Conservation (phyloP, 2,888 invertebrate species). For the Cistogaster globosa region DNA sequence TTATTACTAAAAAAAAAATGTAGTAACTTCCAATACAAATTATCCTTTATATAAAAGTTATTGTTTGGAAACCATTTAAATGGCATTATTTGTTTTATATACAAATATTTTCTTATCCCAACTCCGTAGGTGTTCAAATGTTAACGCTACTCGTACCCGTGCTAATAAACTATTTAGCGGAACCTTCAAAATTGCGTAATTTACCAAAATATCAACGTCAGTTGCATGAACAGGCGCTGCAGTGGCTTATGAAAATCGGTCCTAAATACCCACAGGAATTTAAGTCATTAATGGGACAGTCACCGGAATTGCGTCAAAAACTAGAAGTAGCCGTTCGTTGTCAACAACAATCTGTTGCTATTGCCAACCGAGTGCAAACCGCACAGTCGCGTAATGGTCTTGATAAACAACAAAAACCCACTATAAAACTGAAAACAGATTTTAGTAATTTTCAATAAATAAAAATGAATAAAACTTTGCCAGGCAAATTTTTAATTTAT, state of each 20-base stretch:
- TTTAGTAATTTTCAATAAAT: conserved; percentile 92
- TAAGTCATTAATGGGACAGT: conserved; percentile 93
- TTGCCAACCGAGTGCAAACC: conserved; percentile 83
- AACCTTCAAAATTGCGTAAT: conserved; percentile 86
- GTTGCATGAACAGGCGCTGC: conserved; percentile 94
- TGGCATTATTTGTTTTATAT: neutral
- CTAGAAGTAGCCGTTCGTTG: conserved; percentile 93
- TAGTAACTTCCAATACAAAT: neutral
- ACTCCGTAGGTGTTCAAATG: conserved; percentile 92
- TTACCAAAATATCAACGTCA: conserved; percentile 87
- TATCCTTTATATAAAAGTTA: neutral
- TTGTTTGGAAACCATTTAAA: too few relatives aligned
- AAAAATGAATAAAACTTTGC: conserved; percentile 16
- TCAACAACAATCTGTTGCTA: conserved; percentile 85
- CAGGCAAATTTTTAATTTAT: conserved; percentile 31
- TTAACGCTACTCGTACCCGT: conserved; percentile 95
- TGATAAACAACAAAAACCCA: conserved; percentile 85
- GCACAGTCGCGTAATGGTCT: conserved; percentile 81
- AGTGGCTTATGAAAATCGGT: conserved; percentile 95
- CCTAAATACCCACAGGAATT: conserved; percentile 97
- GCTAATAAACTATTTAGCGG: conserved; percentile 92
- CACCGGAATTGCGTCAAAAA: conserved; percentile 90
- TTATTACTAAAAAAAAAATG: neutral
- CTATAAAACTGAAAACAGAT: conserved; percentile 96
- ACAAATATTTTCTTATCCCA: conserved; percentile 69